phyloP scores from a whole-genome alignment of 2,888 invertebrate genomes.

The Gasteruption jaculator region DNA sequence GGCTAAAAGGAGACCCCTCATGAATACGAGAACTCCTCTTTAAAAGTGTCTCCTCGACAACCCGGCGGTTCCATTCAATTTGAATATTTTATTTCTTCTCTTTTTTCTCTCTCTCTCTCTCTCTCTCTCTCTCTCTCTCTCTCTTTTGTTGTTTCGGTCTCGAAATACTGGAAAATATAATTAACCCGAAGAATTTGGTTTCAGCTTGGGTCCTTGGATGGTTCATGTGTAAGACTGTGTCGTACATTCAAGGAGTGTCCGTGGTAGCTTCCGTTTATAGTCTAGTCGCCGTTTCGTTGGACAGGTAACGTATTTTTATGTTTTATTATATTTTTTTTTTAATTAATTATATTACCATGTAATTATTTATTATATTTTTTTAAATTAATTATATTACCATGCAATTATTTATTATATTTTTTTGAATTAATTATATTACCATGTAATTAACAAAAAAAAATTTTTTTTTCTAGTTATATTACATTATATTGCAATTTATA shows the following conservation, averaged over 20 bases:
- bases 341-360: too few relatives aligned
- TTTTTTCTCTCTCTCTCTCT: constrained; percentile 9
- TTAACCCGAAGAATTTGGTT: constrained; percentile 40
- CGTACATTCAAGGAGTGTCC: constrained; percentile 92
- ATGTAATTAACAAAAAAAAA: too few relatives aligned
- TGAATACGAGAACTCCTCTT: too few relatives aligned
- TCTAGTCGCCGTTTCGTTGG: constrained; percentile 88
- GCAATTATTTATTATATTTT: constrained; percentile 9
- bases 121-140: constrained; percentile 13
- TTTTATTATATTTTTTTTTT: too few relatives aligned
- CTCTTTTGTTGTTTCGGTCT: constrained; percentile 10
- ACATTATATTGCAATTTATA: too few relatives aligned
- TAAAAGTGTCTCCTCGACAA: too few relatives aligned
- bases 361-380: constrained; percentile 7
- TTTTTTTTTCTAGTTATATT: too few relatives aligned
- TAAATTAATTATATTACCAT: too few relatives aligned
- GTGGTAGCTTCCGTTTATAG: constrained; percentile 96
- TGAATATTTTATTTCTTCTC: not conserved
- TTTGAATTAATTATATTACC: too few relatives aligned
- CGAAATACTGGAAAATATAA: constrained; percentile 6
- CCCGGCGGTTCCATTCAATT: constrained; percentile 3
- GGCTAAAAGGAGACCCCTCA: too few relatives aligned
- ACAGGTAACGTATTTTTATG: too few relatives aligned
- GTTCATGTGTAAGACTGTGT: constrained; percentile 94
- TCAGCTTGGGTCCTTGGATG: constrained; percentile 92